Percentiles rank a stretch among this genome's conserved stretches.
These are phyloP conservation scores for Sceloporus undulatus DNA, from an alignment of 2,113 vertebrate genomes.

Conservation along the genomic window DNA sequence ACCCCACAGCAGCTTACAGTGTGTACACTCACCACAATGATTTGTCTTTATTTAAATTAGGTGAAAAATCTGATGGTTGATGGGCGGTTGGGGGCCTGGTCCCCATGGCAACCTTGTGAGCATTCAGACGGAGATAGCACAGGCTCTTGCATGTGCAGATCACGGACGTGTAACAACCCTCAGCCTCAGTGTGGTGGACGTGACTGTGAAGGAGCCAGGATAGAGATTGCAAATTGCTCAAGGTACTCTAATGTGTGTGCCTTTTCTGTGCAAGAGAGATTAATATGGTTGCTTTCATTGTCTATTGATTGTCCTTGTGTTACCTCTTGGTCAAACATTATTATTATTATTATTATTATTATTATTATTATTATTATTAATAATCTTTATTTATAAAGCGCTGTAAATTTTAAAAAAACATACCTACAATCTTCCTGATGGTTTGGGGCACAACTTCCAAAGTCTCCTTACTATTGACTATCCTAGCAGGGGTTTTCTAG, in stretches of 20 bases:
- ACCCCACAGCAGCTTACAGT: slow-evolving; percentile 36
- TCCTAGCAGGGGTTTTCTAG: neutral
- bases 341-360: no score
- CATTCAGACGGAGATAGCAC: slow-evolving; percentile 91
- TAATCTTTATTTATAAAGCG: no score
- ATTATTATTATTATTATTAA: no score
- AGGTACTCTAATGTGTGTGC: slow-evolving; percentile 78
- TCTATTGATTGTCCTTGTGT: neutral
- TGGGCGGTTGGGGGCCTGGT: slow-evolving; percentile 90
- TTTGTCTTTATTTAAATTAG: slow-evolving; percentile 76
- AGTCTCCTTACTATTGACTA: neutral
- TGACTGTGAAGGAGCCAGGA: slow-evolving; percentile 88
- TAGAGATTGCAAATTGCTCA: slow-evolving; percentile 96
- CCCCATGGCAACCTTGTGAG: slow-evolving; percentile 93
- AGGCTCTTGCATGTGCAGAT: slow-evolving; percentile 91
- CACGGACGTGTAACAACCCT: slow-evolving; percentile 90
- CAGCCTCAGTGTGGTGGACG: slow-evolving; percentile 90
- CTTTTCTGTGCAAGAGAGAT: slow-evolving; percentile 15
- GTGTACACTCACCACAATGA: slow-evolving; percentile 55
- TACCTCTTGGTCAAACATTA: neutral
- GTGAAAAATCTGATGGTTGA: slow-evolving; percentile 90
- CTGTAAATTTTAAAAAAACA: no score
- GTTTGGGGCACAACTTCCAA: neutral
- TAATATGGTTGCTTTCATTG: neutral
- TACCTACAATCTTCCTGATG: no score